Evolutionary conservation across 1,140 invertebrate genomes (phyloP), one percentile per base, ranked within the genome.

Genomic region (Hylyphantes graminicola): DNA sequence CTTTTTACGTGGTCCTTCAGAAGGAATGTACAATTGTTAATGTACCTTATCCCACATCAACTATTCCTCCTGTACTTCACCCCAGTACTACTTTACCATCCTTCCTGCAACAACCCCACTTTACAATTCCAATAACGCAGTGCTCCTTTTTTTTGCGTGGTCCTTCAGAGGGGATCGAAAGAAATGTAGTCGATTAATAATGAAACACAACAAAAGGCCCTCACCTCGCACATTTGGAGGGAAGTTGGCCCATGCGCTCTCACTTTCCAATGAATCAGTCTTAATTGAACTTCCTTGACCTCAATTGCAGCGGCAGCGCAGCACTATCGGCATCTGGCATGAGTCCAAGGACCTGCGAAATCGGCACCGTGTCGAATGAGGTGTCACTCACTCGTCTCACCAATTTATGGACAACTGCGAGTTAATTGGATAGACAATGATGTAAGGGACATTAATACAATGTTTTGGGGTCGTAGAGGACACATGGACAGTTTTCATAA

Each of bases 221-320:
- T 67, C 64, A 15, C 55, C 61, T 74, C n/a, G 35, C 13, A 70
- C 54, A 70, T 68, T 80, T 80, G 77, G 48, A 81, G 73, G 59
- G 79, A n/a, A 35, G 35, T 35, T 74, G n/a, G 72, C 68, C 19
- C 80, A 83, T 83, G 80, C 80, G 80, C 80, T n/a, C 50, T 83
- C 68, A 35, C 61, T 53, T 65, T 83, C 80, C 80, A 57, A 83
- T 83, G 80, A 83, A 83, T 83, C 80, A 83, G n/a, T 50, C 80
- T 75, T 83, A 83, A 83, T 83, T 83, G 80, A 83, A 83, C 80
- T 83, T 65, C 80, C 80, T 83, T 83, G 80, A 83, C 80, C 80
- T 83, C 80, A 75, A 74, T 83, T 83, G 72, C 35, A 35, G 35
- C 35, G 21, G 35, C 59, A 35, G 35, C 35, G 2, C n/a, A 73